Base-by-base conservation (phyloP, 2,888 invertebrate species). In the Hypercompe scribonia region DNA sequence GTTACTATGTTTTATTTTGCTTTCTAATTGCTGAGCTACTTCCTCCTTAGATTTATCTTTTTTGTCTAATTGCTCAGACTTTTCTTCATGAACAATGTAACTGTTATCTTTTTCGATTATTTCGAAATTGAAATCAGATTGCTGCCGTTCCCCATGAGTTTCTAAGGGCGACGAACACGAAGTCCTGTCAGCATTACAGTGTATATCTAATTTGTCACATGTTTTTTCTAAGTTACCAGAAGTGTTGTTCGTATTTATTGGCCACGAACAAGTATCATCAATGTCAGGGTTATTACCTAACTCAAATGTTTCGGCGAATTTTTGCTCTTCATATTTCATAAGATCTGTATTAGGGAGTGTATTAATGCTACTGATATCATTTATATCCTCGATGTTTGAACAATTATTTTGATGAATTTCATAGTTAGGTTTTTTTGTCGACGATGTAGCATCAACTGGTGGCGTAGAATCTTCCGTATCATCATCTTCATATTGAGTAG, bases 151-250 rank as follows among this genome's bases (percentile, higher is more conserved):
- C n/a, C 54, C 34, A 34, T 34, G 28, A 70, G 64, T 64, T 50
- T 50, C 50, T 31, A 21, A 21, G 8, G 31, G 15, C 11, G 50
- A 50, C 64, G 50, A 68, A 72, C 24, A 24, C 64, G 28, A 24
- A 64, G 11, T 21, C 36, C 18, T 36, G 21, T 31, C 39, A 34
- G 66, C 8, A 58, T 69, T 71, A 63, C 69, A 67, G 63, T 31
- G 39, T 10, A 61, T 68, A 33, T 70, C 78, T 15, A 72, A 65
- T 71, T 69, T 65, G 68, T 74, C 66, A 81, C 64, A 69, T 42
- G 33, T 34, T 31, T 63, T 73, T 68, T 69, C 63, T 61, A 61
- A 31, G 33, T 42, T 36, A 46, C 10, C 15, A 15, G 28, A 31
- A 33, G 71, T 33, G 21, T 65, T 31, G 3, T 58, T 33, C 3